These are phyloP conservation scores for Cantharis rustica DNA, from an alignment of 2,888 invertebrate genomes.

Conservation along the genomic window DNA sequence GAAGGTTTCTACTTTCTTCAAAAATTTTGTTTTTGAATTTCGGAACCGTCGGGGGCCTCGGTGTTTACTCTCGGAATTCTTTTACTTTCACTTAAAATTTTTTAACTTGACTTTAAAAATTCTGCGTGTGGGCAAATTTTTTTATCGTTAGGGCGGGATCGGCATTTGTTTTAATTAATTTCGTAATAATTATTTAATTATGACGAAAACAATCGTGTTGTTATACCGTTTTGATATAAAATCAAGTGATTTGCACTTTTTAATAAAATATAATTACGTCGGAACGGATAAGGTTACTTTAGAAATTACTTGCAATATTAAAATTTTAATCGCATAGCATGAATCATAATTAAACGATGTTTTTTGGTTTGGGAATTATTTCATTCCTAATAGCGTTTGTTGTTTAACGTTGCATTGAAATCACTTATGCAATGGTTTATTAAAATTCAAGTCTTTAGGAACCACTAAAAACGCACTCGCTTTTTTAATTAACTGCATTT, in stretches of 20 bases:
- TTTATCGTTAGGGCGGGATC: neutral
- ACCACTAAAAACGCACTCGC: neutral
- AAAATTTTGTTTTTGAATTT: no score
- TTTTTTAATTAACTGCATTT: neutral
- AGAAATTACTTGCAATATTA: neutral
- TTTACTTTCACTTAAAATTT: neutral
- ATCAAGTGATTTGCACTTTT: neutral
- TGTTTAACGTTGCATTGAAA: slow-evolving; percentile 9
- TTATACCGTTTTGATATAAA: neutral
- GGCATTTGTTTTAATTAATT: neutral
- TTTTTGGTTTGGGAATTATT: neutral
- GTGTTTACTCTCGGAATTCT: neutral
- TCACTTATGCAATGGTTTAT: neutral
- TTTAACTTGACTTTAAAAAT: neutral
- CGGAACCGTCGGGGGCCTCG: no score
- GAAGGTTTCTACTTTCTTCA: no score
- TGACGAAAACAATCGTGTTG: neutral
- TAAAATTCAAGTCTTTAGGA: neutral
- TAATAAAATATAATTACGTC: neutral
- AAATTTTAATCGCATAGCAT: slow-evolving; percentile 5
- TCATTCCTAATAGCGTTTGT: neutral
- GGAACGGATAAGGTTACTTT: neutral
- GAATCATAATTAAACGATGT: slow-evolving; percentile 1
- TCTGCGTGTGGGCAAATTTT: neutral
- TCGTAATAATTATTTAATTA: neutral